These are phyloP conservation scores for Umimayanthus kanabou DNA, from an alignment of 92 coral and sea anemone species.

Conservation along the genomic window DNA sequence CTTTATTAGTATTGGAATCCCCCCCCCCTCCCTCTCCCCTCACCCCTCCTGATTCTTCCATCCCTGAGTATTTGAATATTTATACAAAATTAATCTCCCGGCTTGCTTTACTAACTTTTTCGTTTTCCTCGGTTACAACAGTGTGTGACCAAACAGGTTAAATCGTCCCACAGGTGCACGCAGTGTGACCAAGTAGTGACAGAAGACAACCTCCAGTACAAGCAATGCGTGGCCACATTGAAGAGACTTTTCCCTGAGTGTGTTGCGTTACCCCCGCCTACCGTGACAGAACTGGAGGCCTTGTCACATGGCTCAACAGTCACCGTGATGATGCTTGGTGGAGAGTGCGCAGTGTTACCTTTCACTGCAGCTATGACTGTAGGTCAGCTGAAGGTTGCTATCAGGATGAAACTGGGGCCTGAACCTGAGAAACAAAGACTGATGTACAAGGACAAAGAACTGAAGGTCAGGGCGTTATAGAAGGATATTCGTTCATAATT, in stretches of 20 bases:
- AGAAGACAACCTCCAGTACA: conserved; percentile 60
- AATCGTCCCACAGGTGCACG: conserved; percentile 62
- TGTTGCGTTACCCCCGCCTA: conserved; percentile 45
- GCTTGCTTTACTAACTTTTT: too few species aligned
- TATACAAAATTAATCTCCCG: background rate
- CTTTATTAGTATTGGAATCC: too few species aligned
- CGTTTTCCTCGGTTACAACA: background rate
- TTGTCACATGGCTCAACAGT: conserved; percentile 46
- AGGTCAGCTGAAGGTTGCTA: conserved; percentile 49
- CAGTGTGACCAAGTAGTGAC: conserved; percentile 65
- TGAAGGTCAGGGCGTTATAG: conserved; percentile 59
- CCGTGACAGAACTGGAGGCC: conserved; percentile 30
- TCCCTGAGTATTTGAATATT: background rate
- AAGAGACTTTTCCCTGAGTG: conserved; percentile 82
- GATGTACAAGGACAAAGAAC: conserved; percentile 72
- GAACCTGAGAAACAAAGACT: conserved; percentile 74
- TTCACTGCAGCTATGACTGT: conserved; percentile 67
- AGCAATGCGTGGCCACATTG: conserved; percentile 63
- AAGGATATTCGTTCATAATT: too few species aligned
- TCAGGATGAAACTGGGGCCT: conserved; percentile 49
- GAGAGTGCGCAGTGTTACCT: conserved; percentile 78
- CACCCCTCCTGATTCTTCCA: too few species aligned
- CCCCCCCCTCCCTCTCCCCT: too few species aligned
- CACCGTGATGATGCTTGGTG: conserved; percentile 83
- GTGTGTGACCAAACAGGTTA: conserved; percentile 79